phyloP scores from a whole-genome alignment of 2,113 vertebrate genomes.

The Pedionomus torquatus region DNA sequence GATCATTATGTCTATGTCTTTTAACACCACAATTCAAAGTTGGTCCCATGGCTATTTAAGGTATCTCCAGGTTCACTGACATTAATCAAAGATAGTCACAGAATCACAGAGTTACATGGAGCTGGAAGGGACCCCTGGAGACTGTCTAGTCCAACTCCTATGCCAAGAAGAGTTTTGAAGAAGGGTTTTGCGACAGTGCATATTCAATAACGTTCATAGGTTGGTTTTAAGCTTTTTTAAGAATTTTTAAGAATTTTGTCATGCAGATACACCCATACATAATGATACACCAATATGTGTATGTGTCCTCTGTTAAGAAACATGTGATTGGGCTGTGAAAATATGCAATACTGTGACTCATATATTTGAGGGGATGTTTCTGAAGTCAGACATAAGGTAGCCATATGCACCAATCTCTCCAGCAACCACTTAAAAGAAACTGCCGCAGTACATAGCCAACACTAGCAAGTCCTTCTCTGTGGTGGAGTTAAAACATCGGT shows the following conservation, averaged over 20 bases:
- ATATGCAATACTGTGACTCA: background rate
- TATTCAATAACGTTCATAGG: background rate
- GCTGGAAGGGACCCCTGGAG: no score
- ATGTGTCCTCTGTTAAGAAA: background rate
- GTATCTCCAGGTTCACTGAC: background rate
- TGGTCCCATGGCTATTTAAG: background rate
- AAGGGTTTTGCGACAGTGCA: background rate
- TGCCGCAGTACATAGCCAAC: background rate
- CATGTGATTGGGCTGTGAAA: background rate
- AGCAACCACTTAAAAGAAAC: background rate
- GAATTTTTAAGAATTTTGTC: background rate
- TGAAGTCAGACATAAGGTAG: background rate
- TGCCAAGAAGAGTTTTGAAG: background rate
- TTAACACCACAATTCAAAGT: background rate
- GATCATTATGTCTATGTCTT: background rate
- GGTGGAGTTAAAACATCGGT: background rate
- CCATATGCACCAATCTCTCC: background rate
- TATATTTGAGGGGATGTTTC: background rate
- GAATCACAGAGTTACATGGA: no score
- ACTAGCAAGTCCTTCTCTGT: background rate
- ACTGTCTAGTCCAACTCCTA: no score
- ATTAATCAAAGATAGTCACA: background rate
- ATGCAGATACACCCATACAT: background rate
- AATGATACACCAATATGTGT: background rate
- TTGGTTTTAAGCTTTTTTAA: background rate